Percentiles rank a stretch among this genome's conserved stretches.
phyloP scores from a whole-genome alignment of 2,888 invertebrate species.

The Pilophorus perplexus region DNA sequence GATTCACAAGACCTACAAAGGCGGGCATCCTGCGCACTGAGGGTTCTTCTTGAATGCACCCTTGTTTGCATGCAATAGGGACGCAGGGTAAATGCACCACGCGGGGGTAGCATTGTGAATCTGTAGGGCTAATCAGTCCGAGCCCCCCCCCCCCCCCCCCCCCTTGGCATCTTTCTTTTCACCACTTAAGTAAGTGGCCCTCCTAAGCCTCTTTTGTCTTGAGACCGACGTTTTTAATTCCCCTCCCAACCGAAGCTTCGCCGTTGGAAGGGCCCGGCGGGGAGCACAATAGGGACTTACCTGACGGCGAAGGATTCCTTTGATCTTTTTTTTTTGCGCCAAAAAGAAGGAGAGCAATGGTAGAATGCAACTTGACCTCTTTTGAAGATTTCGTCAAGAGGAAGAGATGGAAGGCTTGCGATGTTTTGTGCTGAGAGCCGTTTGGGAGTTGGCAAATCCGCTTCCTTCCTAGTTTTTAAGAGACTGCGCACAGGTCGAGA shows the following conservation, averaged over 20 bases:
- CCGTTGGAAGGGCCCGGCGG: background rate
- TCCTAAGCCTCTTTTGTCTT: conserved; percentile 18
- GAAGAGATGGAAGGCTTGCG: background rate
- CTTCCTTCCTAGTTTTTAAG: conserved; percentile 22
- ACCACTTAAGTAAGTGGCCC: conserved; percentile 40
- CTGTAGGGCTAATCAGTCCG: conserved; percentile 37
- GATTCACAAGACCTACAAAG: conserved; percentile 12
- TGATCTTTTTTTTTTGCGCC: background rate
- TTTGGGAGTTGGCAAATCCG: conserved; percentile 20
- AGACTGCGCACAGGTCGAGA: background rate
- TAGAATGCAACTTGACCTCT: conserved; percentile 40
- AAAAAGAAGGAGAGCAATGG: conserved; percentile 11
- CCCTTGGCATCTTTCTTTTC: too few relatives aligned
- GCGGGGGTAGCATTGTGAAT: conserved; percentile 30
- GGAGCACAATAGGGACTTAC: conserved; percentile 12
- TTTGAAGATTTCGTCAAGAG: conserved; percentile 39
- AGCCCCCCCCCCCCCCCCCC: conserved; percentile 28
- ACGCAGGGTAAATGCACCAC: conserved; percentile 10
- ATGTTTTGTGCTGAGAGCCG: conserved; percentile 24
- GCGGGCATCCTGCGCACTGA: conserved; percentile 1
- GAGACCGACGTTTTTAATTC: conserved; percentile 38
- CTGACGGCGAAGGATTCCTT: conserved; percentile 18
- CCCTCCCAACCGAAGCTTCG: background rate
- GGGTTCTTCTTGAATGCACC: conserved; percentile 20
- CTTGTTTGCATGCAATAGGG: conserved; percentile 11